Conservation (phyloP, 2,888 invertebrate genomes). For the Bombylius major region DNA sequence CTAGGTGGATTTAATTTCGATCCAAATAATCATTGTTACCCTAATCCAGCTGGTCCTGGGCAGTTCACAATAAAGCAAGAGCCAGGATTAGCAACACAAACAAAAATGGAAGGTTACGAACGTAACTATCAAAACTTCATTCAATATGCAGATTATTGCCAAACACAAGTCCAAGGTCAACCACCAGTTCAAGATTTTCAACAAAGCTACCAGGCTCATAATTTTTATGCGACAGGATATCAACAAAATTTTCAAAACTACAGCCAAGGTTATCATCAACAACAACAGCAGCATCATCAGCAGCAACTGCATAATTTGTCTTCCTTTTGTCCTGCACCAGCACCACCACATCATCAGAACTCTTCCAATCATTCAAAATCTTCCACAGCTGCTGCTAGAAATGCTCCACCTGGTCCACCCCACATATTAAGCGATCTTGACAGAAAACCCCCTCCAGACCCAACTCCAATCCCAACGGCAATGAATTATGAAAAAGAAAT, state of each 20-base stretch:
- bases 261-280: slow-evolving; percentile 14
- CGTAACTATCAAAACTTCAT: slow-evolving; percentile 38
- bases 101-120: slow-evolving; percentile 37
- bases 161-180: slow-evolving; percentile 32
- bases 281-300: slow-evolving; percentile 14
- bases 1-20: slow-evolving; percentile 15
- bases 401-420: background rate
- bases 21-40: slow-evolving; percentile 19
- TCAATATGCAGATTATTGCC: slow-evolving; percentile 37
- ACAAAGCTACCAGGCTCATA: slow-evolving; percentile 10
- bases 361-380: slow-evolving; percentile 17
- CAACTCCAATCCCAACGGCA: slow-evolving; percentile 31
- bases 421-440: slow-evolving; percentile 25
- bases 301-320: slow-evolving; percentile 25
- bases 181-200: slow-evolving; percentile 17
- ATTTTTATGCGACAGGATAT: slow-evolving; percentile 11
- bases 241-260: slow-evolving; percentile 13
- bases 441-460: slow-evolving; percentile 27
- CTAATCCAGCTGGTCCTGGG: slow-evolving; percentile 20
- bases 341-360: slow-evolving; percentile 5
- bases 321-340: slow-evolving; percentile 18
- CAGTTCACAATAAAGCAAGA: slow-evolving; percentile 31
- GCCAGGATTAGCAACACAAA: slow-evolving; percentile 31
- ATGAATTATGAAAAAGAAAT: slow-evolving; percentile 38
- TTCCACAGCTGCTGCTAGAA: slow-evolving; percentile 10